Evolutionary conservation across 1,140 invertebrate species (phyloP).

Genomic region (Zaprionus ghesquierei): DNA sequence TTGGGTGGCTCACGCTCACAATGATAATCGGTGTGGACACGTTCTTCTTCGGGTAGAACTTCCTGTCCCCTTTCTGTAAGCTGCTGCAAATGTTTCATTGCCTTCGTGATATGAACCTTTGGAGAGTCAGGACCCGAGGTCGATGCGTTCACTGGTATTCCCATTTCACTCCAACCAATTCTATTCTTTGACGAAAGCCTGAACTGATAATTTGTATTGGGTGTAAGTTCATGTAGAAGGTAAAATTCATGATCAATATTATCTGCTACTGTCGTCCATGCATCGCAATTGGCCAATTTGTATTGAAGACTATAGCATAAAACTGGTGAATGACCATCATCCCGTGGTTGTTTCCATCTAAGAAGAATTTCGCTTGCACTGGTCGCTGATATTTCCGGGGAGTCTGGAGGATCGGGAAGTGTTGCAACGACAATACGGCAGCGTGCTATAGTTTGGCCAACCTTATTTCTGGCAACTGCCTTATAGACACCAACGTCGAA

Average conservation of each 20-base stretch:
- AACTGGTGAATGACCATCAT: constrained; percentile 92
- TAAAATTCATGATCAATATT: constrained; percentile 98
- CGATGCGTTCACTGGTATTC: constrained; percentile 88
- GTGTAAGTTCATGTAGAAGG: constrained; percentile 89
- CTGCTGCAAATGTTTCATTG: constrained; percentile 92
- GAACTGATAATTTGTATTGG: constrained; percentile 93
- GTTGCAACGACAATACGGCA: constrained; percentile 89
- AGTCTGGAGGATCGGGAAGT: constrained; percentile 92
- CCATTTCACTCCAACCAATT: constrained; percentile 95
- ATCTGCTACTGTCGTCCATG: constrained; percentile 93
- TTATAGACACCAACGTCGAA: constrained; percentile 97
- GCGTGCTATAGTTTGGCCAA: constrained; percentile 89
- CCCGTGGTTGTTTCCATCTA: constrained; percentile 93
- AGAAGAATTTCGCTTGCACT: constrained; percentile 94
- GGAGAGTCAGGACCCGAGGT: constrained; percentile 87
- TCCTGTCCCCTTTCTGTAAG: constrained; percentile 91
- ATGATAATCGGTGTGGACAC: constrained; percentile 87
- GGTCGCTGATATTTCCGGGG: constrained; percentile 91
- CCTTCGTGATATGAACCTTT: constrained; percentile 89
- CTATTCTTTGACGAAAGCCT: constrained; percentile 93
- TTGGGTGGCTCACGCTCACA: constrained; percentile 89
- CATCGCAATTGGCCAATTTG: constrained; percentile 88
- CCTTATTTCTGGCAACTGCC: constrained; percentile 94
- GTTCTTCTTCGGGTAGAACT: constrained; percentile 86
- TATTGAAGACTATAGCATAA: constrained; percentile 93